Conservation (phyloP, 2,888 invertebrate genomes). For the Oeneis ivallda region DNA sequence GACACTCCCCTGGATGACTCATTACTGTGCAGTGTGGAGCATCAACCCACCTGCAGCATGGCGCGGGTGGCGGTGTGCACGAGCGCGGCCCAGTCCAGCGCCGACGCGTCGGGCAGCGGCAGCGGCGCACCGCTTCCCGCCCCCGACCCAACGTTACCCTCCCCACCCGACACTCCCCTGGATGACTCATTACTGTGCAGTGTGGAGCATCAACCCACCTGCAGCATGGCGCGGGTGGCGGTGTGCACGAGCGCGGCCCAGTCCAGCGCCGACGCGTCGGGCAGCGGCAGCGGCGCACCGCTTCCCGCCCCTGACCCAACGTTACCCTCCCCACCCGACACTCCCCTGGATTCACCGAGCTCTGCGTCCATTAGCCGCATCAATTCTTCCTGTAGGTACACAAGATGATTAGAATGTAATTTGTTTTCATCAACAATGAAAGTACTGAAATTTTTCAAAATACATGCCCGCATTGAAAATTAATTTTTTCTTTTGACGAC, state of each 20-base stretch:
- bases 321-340: conserved; percentile 39
- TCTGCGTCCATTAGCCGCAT: conserved; percentile 94
- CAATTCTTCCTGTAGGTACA: conserved; percentile 89
- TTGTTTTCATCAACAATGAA: too few relatives aligned
- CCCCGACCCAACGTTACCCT: conserved; percentile 29
- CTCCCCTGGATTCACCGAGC: conserved; percentile 69
- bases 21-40: too few relatives aligned
- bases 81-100: conserved; percentile 90
- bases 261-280: conserved; percentile 87
- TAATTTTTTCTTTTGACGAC: too few relatives aligned
- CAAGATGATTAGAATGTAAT: not conserved
- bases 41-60: conserved; percentile 84
- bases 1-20: too few relatives aligned
- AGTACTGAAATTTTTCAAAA: too few relatives aligned
- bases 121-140: conserved; percentile 57
- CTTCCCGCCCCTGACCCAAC: too few relatives aligned
- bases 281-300: conserved; percentile 83
- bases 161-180: conserved; percentile 42
- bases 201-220: too few relatives aligned
- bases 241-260: conserved; percentile 92
- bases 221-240: conserved; percentile 87
- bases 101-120: conserved; percentile 85
- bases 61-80: conserved; percentile 90
- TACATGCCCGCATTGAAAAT: too few relatives aligned
- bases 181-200: too few relatives aligned